Percentiles rank a stretch among this genome's conserved stretches.
Conservation (phyloP, 2,113 vertebrate genomes). For the Pygoscelis adeliae region DNA sequence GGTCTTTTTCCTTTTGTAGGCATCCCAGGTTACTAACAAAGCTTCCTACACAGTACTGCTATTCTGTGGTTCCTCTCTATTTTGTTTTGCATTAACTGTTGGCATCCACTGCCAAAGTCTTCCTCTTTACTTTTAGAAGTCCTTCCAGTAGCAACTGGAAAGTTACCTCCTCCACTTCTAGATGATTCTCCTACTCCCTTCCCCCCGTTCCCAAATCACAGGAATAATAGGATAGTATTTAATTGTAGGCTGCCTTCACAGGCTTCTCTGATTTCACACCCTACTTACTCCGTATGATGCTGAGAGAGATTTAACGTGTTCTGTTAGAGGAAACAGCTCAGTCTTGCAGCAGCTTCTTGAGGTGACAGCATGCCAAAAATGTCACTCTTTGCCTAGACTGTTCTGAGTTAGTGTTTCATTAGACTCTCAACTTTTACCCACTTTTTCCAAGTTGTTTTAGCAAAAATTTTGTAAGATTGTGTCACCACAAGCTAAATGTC, state of each 20-base stretch:
- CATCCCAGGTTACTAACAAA: not conserved
- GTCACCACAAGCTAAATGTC: not conserved
- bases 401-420: not conserved
- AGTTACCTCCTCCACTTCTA: not conserved
- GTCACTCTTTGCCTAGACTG: not conserved
- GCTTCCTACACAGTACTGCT: not conserved
- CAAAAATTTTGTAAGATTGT: not conserved
- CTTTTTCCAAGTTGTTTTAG: not conserved
- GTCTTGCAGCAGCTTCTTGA: not conserved
- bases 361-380: not conserved
- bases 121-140: not conserved
- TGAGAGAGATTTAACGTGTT: not conserved
- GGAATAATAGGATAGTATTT: not conserved
- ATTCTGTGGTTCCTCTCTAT: not conserved
- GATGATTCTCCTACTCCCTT: not conserved
- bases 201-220: not conserved
- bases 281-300: not conserved
- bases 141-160: not conserved
- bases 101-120: not conserved
- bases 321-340: not conserved
- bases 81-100: not conserved
- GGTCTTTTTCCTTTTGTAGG: not conserved
- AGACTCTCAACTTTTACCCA: not conserved
- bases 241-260: not conserved
- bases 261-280: not conserved